Conservation (phyloP, 2,888 invertebrate species). For the Chrysolina oricalcia region DNA sequence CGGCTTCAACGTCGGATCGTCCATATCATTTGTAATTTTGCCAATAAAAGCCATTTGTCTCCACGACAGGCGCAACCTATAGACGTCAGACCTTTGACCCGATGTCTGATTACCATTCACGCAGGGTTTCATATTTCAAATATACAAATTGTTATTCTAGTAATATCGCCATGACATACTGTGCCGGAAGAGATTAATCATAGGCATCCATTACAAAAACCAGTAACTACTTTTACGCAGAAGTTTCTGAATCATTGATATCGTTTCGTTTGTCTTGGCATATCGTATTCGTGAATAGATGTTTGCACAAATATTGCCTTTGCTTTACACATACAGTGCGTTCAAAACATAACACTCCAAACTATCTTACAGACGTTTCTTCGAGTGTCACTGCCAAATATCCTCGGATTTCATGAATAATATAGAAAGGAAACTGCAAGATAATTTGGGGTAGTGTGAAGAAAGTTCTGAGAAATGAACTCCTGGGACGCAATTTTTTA, state of each 20-base stretch:
- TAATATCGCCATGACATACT: neutral
- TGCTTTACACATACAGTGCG: too few relatives aligned
- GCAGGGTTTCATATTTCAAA: conserved; percentile 13
- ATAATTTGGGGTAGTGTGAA: too few relatives aligned
- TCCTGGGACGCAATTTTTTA: too few relatives aligned
- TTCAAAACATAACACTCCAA: too few relatives aligned
- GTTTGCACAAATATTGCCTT: too few relatives aligned
- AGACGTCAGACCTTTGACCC: neutral
- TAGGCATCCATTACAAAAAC: neutral
- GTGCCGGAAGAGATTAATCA: conserved; percentile 19
- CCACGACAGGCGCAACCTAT: neutral
- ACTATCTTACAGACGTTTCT: too few relatives aligned
- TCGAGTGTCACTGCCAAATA: too few relatives aligned
- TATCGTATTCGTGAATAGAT: too few relatives aligned
- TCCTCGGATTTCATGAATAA: too few relatives aligned
- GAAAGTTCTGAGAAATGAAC: too few relatives aligned
- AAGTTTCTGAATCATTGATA: conserved; percentile 2
- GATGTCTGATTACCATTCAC: neutral
- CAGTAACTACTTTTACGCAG: neutral
- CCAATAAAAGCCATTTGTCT: neutral
- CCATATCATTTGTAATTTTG: neutral
- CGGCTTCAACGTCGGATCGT: neutral
- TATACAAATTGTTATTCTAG: conserved; percentile 6
- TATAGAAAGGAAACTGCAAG: too few relatives aligned
- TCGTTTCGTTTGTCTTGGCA: neutral